These are phyloP conservation scores for Rhabditoides inermis DNA, from an alignment of 2,888 invertebrate genomes.

Conservation along the genomic window DNA sequence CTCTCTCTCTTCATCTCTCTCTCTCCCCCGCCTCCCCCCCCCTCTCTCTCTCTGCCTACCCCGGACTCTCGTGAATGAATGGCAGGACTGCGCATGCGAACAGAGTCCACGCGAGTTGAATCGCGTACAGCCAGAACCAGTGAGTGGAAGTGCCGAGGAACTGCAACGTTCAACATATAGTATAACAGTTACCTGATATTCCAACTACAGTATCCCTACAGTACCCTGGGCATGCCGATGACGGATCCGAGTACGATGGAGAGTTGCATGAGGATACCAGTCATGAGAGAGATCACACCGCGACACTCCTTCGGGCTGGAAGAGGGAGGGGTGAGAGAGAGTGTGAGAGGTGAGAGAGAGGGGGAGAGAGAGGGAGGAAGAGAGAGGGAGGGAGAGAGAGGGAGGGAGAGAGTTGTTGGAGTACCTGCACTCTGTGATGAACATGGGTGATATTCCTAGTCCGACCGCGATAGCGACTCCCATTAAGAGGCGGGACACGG, in stretches of 20 bases:
- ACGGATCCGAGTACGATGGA: constrained; percentile 31
- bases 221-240: constrained; percentile 30
- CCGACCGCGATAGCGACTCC: constrained; percentile 29
- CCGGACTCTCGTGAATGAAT: constrained; percentile 24
- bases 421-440: constrained; percentile 29
- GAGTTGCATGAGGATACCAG: constrained; percentile 32
- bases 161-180: constrained; percentile 1
- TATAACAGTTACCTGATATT: neutral
- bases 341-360: neutral
- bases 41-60: constrained; percentile 9
- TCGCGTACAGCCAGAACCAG: constrained; percentile 35
- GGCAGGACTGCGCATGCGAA: constrained; percentile 8
- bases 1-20: too few relatives aligned
- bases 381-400: neutral
- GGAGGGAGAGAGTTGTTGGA: neutral
- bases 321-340: neutral
- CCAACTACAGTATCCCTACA: neutral
- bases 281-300: constrained; percentile 32
- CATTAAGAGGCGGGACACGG: constrained; percentile 24
- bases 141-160: constrained; percentile 17
- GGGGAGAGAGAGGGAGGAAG: neutral
- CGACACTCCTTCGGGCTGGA: constrained; percentile 31
- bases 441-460: constrained; percentile 25
- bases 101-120: constrained; percentile 16
- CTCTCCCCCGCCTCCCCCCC: too few relatives aligned